A percentile compares a stretch with the other conserved stretches of the same genome.
These are phyloP conservation scores for Acanthosepion pharaonis DNA, from an alignment of 2,888 invertebrate genomes.

Conservation along the genomic window DNA sequence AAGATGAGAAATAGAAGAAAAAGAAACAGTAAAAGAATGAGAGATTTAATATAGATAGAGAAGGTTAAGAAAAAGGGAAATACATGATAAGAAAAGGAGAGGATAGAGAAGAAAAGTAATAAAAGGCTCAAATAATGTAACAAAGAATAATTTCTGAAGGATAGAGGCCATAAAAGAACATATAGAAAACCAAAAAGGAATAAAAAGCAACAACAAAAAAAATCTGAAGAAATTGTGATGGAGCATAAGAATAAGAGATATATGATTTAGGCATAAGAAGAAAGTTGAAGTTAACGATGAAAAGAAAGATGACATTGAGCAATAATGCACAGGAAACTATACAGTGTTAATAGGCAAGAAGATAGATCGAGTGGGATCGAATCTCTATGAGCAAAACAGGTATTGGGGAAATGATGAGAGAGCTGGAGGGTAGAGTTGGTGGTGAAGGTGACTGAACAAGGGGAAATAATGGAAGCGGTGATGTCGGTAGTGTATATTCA, in stretches of 20 bases:
- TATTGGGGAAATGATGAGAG: slow-evolving; percentile 3
- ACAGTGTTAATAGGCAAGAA: background rate
- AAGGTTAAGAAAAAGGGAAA: too few species aligned
- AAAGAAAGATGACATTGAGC: background rate
- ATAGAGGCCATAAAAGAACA: too few species aligned
- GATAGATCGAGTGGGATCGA: background rate
- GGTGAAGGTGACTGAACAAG: background rate
- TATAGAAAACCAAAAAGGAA: too few species aligned
- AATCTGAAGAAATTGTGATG: too few species aligned
- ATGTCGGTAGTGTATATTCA: background rate
- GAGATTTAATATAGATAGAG: too few species aligned
- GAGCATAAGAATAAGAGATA: background rate
- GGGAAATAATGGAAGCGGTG: background rate
- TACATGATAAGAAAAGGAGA: too few species aligned
- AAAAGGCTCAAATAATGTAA: too few species aligned
- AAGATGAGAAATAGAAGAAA: too few species aligned
- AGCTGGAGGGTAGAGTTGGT: background rate
- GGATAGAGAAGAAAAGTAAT: too few species aligned
- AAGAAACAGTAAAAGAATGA: too few species aligned
- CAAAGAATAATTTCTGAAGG: too few species aligned
- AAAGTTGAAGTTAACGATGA: background rate
- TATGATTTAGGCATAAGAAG: background rate
- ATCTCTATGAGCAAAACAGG: background rate
- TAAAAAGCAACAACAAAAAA: too few species aligned
- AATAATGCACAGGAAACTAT: background rate